Evolutionary conservation across 2,797 vertebrate species (phyloP), one percentile per base, ranked within the genome.

Genomic region (Lutjanus argentimaculatus): DNA sequence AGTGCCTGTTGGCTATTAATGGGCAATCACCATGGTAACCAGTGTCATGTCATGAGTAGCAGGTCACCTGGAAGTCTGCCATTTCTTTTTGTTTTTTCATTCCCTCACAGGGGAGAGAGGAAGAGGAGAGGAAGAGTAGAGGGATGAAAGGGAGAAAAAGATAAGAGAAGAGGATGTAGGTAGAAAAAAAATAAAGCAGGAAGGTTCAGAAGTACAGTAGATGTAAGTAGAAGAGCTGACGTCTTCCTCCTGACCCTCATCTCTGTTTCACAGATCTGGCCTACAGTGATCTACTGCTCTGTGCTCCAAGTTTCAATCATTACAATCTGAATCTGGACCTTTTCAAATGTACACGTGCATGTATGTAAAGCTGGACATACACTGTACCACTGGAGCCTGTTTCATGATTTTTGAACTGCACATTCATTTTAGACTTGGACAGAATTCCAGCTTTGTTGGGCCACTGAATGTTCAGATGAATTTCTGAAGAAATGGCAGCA

Each of bases 1-100:
- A 61, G 82, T 62, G 88, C 88, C 91, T 74, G 77, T 88, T 83
- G 90, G 92, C 92, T 95, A 95, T 95, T 93, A 93, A 91, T 92
- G 92, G 93, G 84, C 85, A 81, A 94, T 95, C 92, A 83, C 95
- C 91, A 94, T 95, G 92, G 95, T 88, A 95, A 95, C 94, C 88
- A 80, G 79, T 90, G 82, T 89, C 87, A 88, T 92, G 91, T 91
- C 93, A 93, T 64, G 61, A 83, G 87, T 86, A 93, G 90, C 87
- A 89, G 93, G 92, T 94, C 93, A 95, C 93, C 91, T 92, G 92
- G 89, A 94, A 92, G 79, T 90, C 85, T 88, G 85, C 86, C 87
- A 76, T 85, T 77, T 85, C 58, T 77, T 42, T 79, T 58, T 74
- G 17, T 67, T 66, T 45, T 58, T 57, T 57, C 30, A 16, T 80